Conservation (phyloP, 2,113 vertebrate genomes). For the Synodontis membranacea region DNA sequence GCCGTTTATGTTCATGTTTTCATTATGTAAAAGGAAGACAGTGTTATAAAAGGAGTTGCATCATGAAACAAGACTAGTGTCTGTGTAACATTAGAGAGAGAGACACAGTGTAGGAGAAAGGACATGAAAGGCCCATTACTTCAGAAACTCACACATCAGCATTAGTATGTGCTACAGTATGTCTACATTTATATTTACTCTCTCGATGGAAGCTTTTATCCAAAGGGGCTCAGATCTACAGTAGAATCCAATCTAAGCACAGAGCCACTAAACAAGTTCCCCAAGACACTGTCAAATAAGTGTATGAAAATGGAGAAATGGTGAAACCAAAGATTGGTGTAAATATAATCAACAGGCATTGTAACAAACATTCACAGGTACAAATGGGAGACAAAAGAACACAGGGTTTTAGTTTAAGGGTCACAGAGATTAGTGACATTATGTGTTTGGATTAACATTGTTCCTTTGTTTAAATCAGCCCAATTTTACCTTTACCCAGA, state of each 20-base stretch:
- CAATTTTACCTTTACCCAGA: neutral
- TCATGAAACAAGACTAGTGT: slow-evolving; percentile 13
- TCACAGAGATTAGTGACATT: neutral
- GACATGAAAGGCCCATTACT: slow-evolving; percentile 14
- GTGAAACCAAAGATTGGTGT: neutral
- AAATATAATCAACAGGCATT: neutral
- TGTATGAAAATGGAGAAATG: neutral
- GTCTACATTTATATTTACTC: slow-evolving; percentile 20
- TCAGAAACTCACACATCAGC: slow-evolving; percentile 6
- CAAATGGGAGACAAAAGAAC: neutral
- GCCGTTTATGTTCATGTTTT: neutral
- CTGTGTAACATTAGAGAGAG: neutral
- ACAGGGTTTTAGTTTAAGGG: neutral
- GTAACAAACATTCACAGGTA: neutral
- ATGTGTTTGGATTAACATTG: neutral
- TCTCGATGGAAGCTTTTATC: slow-evolving; percentile 13
- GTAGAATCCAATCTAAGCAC: neutral
- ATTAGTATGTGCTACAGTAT: slow-evolving; percentile 8
- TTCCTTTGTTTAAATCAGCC: neutral
- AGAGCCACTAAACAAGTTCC: neutral
- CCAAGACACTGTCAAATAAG: neutral
- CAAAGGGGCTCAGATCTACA: neutral
- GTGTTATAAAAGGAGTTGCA: neutral
- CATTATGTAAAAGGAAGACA: neutral
- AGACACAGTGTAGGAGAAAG: neutral